phyloP scores from a whole-genome alignment of 2,113 vertebrate species.

The Silurus glanis region DNA sequence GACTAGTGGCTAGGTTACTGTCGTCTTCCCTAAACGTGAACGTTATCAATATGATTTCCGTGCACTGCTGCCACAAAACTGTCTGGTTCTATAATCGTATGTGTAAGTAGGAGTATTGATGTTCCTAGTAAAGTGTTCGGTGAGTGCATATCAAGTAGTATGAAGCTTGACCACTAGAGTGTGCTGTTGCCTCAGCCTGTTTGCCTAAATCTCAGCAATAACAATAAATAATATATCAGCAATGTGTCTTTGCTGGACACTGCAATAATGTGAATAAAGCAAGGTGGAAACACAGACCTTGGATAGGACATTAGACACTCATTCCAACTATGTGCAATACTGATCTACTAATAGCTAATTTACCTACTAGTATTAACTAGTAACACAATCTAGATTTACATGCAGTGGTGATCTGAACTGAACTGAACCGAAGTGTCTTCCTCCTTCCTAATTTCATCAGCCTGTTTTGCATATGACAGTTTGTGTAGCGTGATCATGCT shows the following conservation, averaged over 20 bases:
- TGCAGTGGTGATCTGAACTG: background rate
- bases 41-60: background rate
- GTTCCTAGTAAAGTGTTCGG: background rate
- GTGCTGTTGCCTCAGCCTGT: constrained; percentile 4
- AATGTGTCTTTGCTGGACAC: background rate
- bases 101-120: background rate
- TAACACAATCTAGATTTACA: background rate
- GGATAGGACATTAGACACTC: background rate
- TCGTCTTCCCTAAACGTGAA: background rate
- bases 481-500: background rate
- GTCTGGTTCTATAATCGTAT: background rate
- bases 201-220: background rate
- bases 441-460: background rate
- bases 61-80: background rate
- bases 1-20: background rate
- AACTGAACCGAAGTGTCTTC: background rate
- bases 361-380: background rate
- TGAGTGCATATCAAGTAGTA: background rate
- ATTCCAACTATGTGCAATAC: background rate
- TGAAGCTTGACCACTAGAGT: constrained; percentile 18
- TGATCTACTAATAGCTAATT: background rate
- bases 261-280: background rate
- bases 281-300: background rate
- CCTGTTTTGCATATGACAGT: background rate
- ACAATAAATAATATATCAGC: background rate